Conservation (phyloP, 2,888 invertebrate genomes). For the Myathropa florea region DNA sequence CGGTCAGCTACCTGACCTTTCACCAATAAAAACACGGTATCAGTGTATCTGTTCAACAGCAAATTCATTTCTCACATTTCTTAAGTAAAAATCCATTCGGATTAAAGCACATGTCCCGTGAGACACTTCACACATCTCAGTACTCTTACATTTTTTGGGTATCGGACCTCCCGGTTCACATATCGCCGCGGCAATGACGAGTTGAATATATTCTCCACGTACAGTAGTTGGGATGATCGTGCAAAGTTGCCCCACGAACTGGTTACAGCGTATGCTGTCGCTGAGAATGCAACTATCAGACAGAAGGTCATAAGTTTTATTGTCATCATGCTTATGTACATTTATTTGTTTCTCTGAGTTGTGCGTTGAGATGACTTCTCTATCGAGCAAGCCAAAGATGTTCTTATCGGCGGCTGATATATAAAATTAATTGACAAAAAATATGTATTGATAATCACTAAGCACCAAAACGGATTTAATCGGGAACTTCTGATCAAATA, state of each 20-base stretch:
- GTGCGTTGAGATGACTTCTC: not conserved
- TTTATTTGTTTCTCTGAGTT: not conserved
- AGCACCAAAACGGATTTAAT: constrained; percentile 27
- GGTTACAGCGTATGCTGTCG: constrained; percentile 75
- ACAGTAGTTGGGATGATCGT: constrained; percentile 77
- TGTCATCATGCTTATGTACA: constrained; percentile 33
- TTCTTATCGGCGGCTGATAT: constrained; percentile 32
- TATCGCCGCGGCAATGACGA: constrained; percentile 76
- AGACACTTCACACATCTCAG: not conserved
- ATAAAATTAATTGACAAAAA: not conserved
- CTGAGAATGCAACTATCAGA: constrained; percentile 63
- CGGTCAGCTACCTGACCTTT: constrained; percentile 20
- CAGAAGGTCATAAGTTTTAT: constrained; percentile 29
- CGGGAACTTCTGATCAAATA: not conserved
- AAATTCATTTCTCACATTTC: constrained; percentile 32
- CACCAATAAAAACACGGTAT: constrained; percentile 27
- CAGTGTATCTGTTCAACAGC: constrained; percentile 31
- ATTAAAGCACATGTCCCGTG: constrained; percentile 41
- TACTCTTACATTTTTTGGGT: constrained; percentile 77
- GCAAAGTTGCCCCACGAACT: constrained; percentile 78
- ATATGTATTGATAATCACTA: constrained; percentile 22
- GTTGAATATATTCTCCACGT: constrained; percentile 76
- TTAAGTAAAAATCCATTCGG: not conserved
- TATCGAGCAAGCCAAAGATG: constrained; percentile 15
- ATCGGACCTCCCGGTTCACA: constrained; percentile 77